phyloP scores from a whole-genome alignment of 2,888 invertebrate species.

The Fragum sueziense region DNA sequence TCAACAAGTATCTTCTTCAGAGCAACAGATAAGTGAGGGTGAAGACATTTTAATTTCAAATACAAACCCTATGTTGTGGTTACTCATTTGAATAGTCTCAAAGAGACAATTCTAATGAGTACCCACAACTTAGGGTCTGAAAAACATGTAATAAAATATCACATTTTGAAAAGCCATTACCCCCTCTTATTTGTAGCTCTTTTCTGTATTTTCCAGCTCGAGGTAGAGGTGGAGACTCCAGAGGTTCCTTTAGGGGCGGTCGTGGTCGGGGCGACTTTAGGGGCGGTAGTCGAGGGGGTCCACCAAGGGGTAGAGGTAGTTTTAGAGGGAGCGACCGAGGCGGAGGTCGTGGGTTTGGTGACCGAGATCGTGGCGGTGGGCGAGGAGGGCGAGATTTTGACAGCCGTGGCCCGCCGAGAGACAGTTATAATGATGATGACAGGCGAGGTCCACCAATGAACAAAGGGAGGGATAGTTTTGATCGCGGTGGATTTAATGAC shows the following conservation, averaged over 20 bases:
- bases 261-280: constrained; percentile 35
- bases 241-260: neutral
- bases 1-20: too few relatives aligned
- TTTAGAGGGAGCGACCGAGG: constrained; percentile 53
- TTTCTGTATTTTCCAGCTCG: constrained; percentile 20
- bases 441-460: constrained; percentile 45
- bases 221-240: constrained; percentile 24
- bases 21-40: too few relatives aligned
- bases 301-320: constrained; percentile 32
- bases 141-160: too few relatives aligned
- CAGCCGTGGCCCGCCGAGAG: constrained; percentile 25
- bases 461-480: constrained; percentile 47
- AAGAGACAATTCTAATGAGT: too few relatives aligned
- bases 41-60: too few relatives aligned
- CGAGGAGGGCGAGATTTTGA: constrained; percentile 40
- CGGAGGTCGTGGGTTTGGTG: constrained; percentile 48
- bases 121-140: too few relatives aligned
- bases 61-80: too few relatives aligned
- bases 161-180: too few relatives aligned
- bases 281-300: constrained; percentile 40
- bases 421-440: constrained; percentile 48
- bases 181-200: too few relatives aligned
- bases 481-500: constrained; percentile 51
- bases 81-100: too few relatives aligned
- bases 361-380: constrained; percentile 39